These are phyloP conservation scores for Eumacrocentrus americanus DNA, from an alignment of 2,888 invertebrate species.

Conservation along the genomic window DNA sequence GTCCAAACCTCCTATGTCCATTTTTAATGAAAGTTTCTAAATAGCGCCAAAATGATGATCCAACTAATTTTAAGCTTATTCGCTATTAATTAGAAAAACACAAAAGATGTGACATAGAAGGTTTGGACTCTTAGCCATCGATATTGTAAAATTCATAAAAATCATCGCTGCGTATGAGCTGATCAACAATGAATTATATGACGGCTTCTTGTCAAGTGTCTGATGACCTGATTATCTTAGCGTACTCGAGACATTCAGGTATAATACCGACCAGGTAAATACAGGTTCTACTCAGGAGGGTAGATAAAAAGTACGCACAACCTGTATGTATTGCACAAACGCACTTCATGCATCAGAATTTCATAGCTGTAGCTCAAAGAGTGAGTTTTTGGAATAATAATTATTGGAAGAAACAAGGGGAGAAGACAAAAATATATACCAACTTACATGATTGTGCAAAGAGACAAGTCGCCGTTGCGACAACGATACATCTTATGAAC, in stretches of 20 bases:
- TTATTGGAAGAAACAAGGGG: no score
- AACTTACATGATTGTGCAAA: constrained; percentile 44
- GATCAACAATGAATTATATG: no score
- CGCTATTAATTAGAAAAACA: background rate
- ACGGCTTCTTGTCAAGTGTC: constrained; percentile 50
- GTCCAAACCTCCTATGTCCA: no score
- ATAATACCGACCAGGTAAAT: background rate
- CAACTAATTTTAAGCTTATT: background rate
- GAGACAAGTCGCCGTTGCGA: constrained; percentile 43
- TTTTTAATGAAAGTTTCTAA: no score
- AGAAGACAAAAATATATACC: constrained; percentile 13
- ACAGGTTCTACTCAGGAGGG: background rate
- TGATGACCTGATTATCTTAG: constrained; percentile 51
- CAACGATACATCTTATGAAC: constrained; percentile 43
- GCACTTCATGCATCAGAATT: no score
- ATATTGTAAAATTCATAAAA: background rate
- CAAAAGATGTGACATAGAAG: background rate
- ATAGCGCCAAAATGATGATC: no score
- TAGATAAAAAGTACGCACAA: background rate
- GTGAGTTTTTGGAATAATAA: no score
- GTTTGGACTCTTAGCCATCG: background rate
- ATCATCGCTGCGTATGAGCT: constrained; percentile 7
- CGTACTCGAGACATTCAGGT: constrained; percentile 11
- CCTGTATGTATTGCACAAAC: background rate
- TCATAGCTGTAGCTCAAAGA: no score